Base-by-base conservation (phyloP, 2,797 vertebrate genomes). In the Leptatherina wallacei region DNA sequence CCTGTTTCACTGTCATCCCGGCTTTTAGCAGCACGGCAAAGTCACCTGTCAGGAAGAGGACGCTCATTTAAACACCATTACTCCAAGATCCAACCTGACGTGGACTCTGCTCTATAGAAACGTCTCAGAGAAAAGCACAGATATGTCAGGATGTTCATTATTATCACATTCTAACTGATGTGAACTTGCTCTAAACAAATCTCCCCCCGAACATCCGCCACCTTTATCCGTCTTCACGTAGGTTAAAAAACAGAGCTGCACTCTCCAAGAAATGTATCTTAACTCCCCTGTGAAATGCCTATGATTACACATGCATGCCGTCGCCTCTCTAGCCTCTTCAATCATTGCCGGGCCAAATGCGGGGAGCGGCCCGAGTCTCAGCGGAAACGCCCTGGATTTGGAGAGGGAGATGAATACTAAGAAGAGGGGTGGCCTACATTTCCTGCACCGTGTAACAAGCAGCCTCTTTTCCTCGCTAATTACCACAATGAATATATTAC, bases 1-100 rank as follows among this genome's bases (percentile, higher is more conserved):
- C 97, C 88, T 99, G 98, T 81, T 97, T 99, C 75, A 99, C 98
- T 0, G 96, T 93, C 98, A 99, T 99, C 8, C 98, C 98, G 0
- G 98, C 97, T 84, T 99, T 99, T 72, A 99, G 95, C 52, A 99
- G 96, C 89, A 99, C 98, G 0, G 97, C 98, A 90, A 99, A 99
- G 91, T 99, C 98, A 88, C 98, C 98, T 99, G 87, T 3, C 27
- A 65, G 83, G 83, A 42, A 44, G 68, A 27, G 78, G 66, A 71
- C 38, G 22, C 22, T 29, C 10, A 18, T 30, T 66, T 71, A 40
- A 59, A 69, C 29, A 56, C 14, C 35, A 55, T 57, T 51, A 58
- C 55, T 67, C 44, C 57, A 10, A 29, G 11, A 24, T 27, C 49
- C 49, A 52, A 4, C 8, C 44, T 47, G 60, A 63, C 38, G 2